Conservation (phyloP, 2,113 vertebrate genomes). For the Pelecanoides urinatrix region DNA sequence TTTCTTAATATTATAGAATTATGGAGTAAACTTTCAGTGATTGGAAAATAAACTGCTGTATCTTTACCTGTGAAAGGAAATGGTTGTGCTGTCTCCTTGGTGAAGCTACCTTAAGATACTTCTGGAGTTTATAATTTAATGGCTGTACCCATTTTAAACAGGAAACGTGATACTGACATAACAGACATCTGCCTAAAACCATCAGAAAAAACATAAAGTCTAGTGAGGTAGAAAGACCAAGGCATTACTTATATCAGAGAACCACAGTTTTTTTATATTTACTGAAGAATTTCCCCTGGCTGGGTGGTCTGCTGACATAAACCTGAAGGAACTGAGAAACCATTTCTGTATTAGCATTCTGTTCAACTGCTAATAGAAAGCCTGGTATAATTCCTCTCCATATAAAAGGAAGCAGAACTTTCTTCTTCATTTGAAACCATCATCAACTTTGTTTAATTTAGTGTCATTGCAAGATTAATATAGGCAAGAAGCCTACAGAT, state of each 20-base stretch:
- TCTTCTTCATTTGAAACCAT: not conserved
- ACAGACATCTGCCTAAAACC: not conserved
- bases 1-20: not conserved
- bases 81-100: not conserved
- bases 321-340: conserved; percentile 3
- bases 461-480: not conserved
- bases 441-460: not conserved
- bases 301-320: not conserved
- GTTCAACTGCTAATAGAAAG: not conserved
- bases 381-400: not conserved
- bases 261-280: not conserved
- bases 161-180: not conserved
- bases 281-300: not conserved
- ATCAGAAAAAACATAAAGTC: not conserved
- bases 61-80: not conserved
- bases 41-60: not conserved
- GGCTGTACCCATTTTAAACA: not conserved
- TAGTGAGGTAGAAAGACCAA: not conserved
- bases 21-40: not conserved
- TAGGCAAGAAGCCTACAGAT: not conserved
- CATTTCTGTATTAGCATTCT: not conserved
- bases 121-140: not conserved
- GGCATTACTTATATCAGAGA: not conserved
- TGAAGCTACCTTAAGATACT: not conserved
- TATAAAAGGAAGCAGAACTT: not conserved